Evolutionary conservation across 2,797 vertebrate species (phyloP).

Genomic region (Meriones psammophilus): DNA sequence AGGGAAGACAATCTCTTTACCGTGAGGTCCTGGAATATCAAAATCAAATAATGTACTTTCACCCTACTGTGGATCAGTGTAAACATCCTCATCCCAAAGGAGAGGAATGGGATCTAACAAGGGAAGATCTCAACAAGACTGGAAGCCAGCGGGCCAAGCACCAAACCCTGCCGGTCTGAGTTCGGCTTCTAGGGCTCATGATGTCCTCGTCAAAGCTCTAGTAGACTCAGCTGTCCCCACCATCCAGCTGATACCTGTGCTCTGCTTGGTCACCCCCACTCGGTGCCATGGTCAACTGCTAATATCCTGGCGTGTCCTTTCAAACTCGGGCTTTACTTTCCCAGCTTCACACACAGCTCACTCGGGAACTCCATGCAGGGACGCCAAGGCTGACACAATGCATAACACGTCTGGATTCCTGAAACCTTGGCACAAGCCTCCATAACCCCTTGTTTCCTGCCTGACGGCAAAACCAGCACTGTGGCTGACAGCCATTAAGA

Average conservation of each 20-base stretch:
- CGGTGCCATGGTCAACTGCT: not conserved
- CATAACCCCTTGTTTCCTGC: not conserved
- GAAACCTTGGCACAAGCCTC: not conserved
- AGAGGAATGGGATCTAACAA: not conserved
- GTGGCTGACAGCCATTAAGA: not conserved
- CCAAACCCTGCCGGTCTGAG: not conserved
- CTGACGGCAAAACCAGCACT: not conserved
- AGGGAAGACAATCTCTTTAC: not conserved
- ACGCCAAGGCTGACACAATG: not conserved
- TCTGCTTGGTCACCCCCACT: no score
- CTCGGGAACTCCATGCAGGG: not conserved
- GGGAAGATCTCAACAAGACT: not conserved
- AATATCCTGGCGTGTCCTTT: not conserved
- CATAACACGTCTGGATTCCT: not conserved
- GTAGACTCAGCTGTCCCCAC: no score
- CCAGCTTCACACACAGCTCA: not conserved
- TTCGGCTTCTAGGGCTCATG: no score
- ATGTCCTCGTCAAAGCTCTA: no score
- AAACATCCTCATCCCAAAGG: not conserved
- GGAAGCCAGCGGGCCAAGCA: not conserved
- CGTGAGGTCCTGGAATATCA: not conserved
- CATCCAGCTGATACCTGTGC: no score
- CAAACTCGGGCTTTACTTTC: not conserved
- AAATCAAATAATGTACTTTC: not conserved
- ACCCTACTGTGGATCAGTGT: not conserved